Percentiles rank a stretch among this genome's conserved stretches.
These are phyloP conservation scores for Hypocryptadius cinnamomeus DNA, from an alignment of 2,113 vertebrate genomes.

Conservation along the genomic window DNA sequence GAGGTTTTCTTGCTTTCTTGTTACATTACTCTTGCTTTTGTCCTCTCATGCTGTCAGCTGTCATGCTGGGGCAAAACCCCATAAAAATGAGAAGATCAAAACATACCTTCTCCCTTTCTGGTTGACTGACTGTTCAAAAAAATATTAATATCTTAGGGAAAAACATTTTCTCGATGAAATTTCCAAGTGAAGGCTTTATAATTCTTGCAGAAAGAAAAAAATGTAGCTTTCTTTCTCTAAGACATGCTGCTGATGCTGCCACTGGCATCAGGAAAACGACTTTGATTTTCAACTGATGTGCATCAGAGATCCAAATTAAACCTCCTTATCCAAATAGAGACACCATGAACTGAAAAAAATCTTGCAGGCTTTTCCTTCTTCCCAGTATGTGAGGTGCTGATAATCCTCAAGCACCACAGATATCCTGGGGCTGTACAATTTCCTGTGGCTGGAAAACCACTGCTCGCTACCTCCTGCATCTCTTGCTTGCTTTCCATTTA, in stretches of 20 bases:
- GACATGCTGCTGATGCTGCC: not conserved
- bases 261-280: not conserved
- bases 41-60: not conserved
- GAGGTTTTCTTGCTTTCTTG: not conserved
- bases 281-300: not conserved
- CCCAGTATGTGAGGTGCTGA: not conserved
- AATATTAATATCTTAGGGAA: not conserved
- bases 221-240: not conserved
- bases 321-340: not conserved
- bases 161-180: not conserved
- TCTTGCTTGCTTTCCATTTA: not conserved
- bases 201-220: not conserved
- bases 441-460: not conserved
- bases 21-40: not conserved
- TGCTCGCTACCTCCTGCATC: fast-evolving
- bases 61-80: not conserved
- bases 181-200: not conserved
- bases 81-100: not conserved
- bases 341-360: not conserved
- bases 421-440: not conserved
- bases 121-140: not conserved
- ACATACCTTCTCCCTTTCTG: not conserved
- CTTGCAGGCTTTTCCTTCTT: not conserved
- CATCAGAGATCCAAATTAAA: not conserved
- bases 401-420: not conserved